Evolutionary conservation across 1,140 invertebrate species (phyloP).

Genomic region (Trissolcus basalis): DNA sequence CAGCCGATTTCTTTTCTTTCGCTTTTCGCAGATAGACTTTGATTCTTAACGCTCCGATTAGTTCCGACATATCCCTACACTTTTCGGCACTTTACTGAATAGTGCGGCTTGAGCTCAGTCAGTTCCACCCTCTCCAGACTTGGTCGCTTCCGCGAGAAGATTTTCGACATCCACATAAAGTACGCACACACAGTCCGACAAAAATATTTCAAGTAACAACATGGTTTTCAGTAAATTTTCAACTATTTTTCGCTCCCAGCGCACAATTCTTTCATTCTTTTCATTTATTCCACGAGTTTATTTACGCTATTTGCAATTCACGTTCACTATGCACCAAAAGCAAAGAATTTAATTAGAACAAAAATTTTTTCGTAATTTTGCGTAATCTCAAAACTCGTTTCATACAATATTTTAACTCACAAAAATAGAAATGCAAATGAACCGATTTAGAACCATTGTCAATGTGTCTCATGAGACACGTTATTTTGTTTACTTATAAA

Average conservation of each 20-base stretch:
- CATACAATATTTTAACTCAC: too few relatives aligned
- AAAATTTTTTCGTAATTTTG: too few relatives aligned
- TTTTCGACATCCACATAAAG: conserved; percentile 29
- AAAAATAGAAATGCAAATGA: too few relatives aligned
- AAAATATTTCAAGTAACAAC: conserved; percentile 31
- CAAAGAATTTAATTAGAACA: too few relatives aligned
- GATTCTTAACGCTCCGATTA: conserved; percentile 69
- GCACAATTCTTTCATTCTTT: conserved; percentile 4
- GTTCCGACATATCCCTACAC: conserved; percentile 66
- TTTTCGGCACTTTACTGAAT: conserved; percentile 67
- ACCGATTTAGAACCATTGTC: too few relatives aligned
- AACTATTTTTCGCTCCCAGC: conserved; percentile 13
- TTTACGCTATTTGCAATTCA: neutral
- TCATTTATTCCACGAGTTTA: conserved; percentile 5
- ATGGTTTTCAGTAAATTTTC: conserved; percentile 20
- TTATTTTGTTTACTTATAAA: too few relatives aligned
- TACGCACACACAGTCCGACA: conserved; percentile 12
- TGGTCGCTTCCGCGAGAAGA: conserved; percentile 30
- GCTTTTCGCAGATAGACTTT: conserved; percentile 29
- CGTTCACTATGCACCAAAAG: too few relatives aligned
- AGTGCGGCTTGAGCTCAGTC: conserved; percentile 17
- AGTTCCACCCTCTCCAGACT: conserved; percentile 15
- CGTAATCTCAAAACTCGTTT: too few relatives aligned
- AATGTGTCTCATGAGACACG: too few relatives aligned
- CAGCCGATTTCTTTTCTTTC: conserved; percentile 35